A percentile compares a stretch with the other conserved stretches of the same genome.
phyloP scores from a whole-genome alignment of 2,797 vertebrate genomes.

The Corythornis leucogaster region DNA sequence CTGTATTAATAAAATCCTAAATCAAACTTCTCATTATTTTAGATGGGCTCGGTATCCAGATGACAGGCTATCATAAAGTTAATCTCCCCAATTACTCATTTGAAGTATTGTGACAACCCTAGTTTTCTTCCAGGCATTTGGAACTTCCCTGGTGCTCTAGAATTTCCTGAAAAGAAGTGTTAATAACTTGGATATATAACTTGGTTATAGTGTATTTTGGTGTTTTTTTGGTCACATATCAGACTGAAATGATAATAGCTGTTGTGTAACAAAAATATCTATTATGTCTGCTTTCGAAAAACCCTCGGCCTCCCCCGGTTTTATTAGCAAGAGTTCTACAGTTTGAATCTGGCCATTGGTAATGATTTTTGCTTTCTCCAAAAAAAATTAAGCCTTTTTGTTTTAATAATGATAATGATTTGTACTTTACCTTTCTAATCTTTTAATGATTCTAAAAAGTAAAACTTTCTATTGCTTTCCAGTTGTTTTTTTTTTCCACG shows the following conservation, averaged over 20 bases:
- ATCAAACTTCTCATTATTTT: conserved; percentile 42
- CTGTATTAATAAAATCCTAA: conserved; percentile 48
- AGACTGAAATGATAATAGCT: neutral
- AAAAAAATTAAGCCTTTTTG: neutral
- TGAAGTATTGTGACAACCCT: neutral
- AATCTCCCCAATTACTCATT: conserved; percentile 25
- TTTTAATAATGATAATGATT: neutral
- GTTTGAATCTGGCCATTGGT: neutral
- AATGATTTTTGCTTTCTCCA: neutral
- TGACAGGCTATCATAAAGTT: conserved; percentile 42
- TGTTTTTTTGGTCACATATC: neutral
- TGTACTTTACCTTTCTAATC: neutral
- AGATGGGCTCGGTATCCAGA: conserved; percentile 26
- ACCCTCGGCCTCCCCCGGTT: too few relatives aligned
- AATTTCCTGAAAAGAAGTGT: neutral
- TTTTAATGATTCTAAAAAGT: conserved; percentile 12
- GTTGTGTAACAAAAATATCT: neutral
- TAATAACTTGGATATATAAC: neutral
- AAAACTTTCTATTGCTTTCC: neutral
- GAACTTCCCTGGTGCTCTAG: neutral
- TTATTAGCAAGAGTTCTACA: neutral
- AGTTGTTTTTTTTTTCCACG: neutral
- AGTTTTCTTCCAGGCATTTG: conserved; percentile 5
- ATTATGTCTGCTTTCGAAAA: neutral
- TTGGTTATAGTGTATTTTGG: neutral